Evolutionary conservation across 2,888 invertebrate genomes (phyloP).

Genomic region (Cylindroiulus punctatus): DNA sequence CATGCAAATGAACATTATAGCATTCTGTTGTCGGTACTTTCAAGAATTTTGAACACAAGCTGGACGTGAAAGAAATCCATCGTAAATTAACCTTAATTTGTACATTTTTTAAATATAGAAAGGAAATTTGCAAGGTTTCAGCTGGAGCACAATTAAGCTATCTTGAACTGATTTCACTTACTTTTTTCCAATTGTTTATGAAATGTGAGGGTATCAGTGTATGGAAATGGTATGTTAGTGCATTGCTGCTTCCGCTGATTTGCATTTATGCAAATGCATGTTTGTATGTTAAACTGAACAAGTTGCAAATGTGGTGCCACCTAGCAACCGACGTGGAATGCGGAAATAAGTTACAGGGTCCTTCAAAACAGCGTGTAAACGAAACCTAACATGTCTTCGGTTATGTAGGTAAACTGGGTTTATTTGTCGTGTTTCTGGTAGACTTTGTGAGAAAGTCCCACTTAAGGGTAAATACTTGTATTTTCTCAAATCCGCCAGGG

Average conservation of each 20-base stretch:
- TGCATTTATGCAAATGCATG: neutral
- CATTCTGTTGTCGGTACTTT: too few species aligned
- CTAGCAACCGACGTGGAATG: slow-evolving; percentile 19
- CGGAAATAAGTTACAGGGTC: neutral
- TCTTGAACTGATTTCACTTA: neutral
- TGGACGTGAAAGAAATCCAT: too few species aligned
- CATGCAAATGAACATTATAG: too few species aligned
- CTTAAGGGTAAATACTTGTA: neutral
- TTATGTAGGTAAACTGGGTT: too few species aligned
- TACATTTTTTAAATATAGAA: too few species aligned
- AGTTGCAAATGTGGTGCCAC: slow-evolving; percentile 1
- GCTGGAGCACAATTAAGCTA: too few species aligned
- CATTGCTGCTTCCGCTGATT: neutral
- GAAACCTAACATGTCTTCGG: neutral
- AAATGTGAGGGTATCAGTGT: too few species aligned
- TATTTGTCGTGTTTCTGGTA: neutral
- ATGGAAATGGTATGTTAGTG: neutral
- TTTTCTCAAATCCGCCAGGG: neutral
- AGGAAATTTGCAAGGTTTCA: too few species aligned
- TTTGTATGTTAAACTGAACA: neutral
- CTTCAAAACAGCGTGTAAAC: neutral
- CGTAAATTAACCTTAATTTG: too few species aligned
- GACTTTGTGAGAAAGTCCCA: neutral
- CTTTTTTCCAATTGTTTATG: neutral
- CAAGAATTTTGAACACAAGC: too few species aligned